Conservation (phyloP, 2,113 vertebrate species). For the Albula glossodonta region DNA sequence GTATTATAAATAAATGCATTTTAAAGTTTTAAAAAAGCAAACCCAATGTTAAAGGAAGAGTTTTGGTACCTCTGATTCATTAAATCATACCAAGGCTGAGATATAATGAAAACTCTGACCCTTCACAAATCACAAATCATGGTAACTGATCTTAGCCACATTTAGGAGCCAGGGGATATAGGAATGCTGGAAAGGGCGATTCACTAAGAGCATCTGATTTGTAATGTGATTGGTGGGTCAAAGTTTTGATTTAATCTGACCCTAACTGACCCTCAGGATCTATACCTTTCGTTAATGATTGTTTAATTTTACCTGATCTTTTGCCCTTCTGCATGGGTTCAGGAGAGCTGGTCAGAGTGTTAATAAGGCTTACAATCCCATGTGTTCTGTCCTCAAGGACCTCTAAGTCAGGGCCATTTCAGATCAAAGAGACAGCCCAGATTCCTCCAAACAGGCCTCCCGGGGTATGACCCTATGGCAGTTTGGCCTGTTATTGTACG, state of each 20-base stretch:
- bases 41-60: neutral
- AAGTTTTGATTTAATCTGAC: conserved; percentile 19
- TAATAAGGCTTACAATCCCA: neutral
- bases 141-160: conserved; percentile 7
- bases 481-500: too few relatives aligned
- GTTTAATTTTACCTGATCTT: neutral
- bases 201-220: neutral
- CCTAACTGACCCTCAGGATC: neutral
- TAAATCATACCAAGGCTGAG: conserved; percentile 4
- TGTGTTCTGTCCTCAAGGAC: neutral
- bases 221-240: neutral
- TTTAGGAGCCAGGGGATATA: neutral
- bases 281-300: neutral
- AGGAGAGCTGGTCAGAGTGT: conserved; percentile 4
- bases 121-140: conserved; percentile 6
- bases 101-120: neutral
- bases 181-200: too few relatives aligned
- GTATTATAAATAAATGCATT: neutral
- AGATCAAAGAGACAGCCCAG: neutral
- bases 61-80: conserved; percentile 2
- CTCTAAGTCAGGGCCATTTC: neutral
- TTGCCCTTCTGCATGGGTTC: neutral
- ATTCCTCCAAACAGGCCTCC: too few relatives aligned
- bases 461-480: too few relatives aligned
- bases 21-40: too few relatives aligned